Evolutionary conservation across 2,113 vertebrate species (phyloP).

Genomic region (Dicentrarchus labrax): DNA sequence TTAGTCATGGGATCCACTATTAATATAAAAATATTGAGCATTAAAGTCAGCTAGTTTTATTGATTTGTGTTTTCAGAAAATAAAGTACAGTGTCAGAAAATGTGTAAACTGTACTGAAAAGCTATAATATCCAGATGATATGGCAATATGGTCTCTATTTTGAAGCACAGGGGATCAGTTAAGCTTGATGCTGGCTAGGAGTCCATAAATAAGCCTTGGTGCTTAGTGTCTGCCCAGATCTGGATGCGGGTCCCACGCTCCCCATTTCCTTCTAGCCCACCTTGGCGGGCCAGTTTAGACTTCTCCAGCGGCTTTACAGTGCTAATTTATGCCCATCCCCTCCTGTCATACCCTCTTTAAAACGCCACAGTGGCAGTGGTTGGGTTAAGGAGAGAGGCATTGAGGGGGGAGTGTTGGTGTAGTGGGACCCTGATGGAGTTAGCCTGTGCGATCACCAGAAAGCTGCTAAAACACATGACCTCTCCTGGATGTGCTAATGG

Average conservation of each 20-base stretch:
- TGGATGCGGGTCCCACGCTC: constrained; percentile 64
- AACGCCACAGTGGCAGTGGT: constrained; percentile 54
- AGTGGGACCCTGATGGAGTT: constrained; percentile 51
- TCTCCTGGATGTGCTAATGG: constrained; percentile 64
- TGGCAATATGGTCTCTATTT: constrained; percentile 53
- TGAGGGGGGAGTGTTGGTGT: constrained; percentile 15
- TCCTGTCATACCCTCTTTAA: constrained; percentile 70
- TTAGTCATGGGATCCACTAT: background rate
- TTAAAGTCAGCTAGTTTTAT: constrained; percentile 7
- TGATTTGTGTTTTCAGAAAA: constrained; percentile 38
- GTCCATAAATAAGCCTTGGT: constrained; percentile 71
- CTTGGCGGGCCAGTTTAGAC: constrained; percentile 39
- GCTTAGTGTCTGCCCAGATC: constrained; percentile 52
- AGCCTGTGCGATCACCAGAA: constrained; percentile 43
- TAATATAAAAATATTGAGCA: background rate
- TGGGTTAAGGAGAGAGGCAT: constrained; percentile 38
- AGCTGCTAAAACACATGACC: constrained; percentile 68
- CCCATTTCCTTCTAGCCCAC: constrained; percentile 61
- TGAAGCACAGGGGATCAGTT: constrained; percentile 56
- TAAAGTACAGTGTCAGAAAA: constrained; percentile 25
- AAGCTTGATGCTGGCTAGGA: constrained; percentile 36
- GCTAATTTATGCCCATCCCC: constrained; percentile 71
- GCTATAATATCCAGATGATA: constrained; percentile 62
- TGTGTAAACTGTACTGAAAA: constrained; percentile 36
- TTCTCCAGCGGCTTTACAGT: constrained; percentile 60